Conservation (phyloP, 2,888 invertebrate genomes). For the Catocala nupta region DNA sequence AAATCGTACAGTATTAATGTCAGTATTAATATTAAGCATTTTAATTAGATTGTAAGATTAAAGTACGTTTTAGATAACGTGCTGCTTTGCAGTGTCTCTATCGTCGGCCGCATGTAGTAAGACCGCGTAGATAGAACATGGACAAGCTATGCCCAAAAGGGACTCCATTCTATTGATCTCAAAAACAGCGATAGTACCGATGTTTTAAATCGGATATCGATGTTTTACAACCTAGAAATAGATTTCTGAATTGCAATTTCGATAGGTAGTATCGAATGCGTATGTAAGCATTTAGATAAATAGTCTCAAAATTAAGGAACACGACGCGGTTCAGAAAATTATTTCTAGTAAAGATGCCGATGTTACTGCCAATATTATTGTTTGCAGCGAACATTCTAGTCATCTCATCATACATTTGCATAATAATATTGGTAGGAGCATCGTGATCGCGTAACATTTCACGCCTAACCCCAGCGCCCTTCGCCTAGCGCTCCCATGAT, state of each 20-base stretch:
- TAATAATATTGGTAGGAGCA: slow-evolving; percentile 49
- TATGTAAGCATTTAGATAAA: slow-evolving; percentile 44
- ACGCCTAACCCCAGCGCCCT: slow-evolving; percentile 75
- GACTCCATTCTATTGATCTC: slow-evolving; percentile 42
- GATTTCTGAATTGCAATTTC: slow-evolving; percentile 61
- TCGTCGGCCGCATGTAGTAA: slow-evolving; percentile 49
- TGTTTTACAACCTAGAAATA: slow-evolving; percentile 49
- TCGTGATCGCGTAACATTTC: slow-evolving; percentile 55
- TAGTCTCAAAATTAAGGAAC: slow-evolving; percentile 50
- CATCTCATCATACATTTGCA: slow-evolving; percentile 40
- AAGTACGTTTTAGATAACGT: slow-evolving; percentile 59
- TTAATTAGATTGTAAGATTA: slow-evolving; percentile 56
- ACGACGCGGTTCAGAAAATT: slow-evolving; percentile 60
- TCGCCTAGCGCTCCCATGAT: slow-evolving; percentile 80
- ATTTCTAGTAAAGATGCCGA: slow-evolving; percentile 54
- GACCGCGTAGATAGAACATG: slow-evolving; percentile 26
- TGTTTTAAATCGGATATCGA: slow-evolving; percentile 46
- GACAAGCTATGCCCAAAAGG: slow-evolving; percentile 31
- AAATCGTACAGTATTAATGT: slow-evolving; percentile 69
- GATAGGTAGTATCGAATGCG: slow-evolving; percentile 36
- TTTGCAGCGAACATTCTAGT: slow-evolving; percentile 33
- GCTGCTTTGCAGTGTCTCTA: slow-evolving; percentile 63
- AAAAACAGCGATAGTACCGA: slow-evolving; percentile 56
- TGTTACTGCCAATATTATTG: slow-evolving; percentile 54
- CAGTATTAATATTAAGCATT: slow-evolving; percentile 50